Conservation (phyloP, 2,113 vertebrate species). For the Apistogramma diplotaenia region DNA sequence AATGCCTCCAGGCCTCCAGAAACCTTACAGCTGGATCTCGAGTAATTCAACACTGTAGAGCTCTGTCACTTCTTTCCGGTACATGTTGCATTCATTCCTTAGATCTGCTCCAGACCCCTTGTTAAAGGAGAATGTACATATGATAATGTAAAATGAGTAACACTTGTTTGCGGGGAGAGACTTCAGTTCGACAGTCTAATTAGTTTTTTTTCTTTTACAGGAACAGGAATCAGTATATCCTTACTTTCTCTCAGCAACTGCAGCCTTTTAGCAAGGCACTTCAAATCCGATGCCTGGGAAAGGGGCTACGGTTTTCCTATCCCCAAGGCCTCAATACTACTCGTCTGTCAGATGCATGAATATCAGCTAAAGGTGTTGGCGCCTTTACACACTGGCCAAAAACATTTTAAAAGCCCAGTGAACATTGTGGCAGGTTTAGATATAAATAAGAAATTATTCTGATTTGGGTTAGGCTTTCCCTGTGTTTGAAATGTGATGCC, state of each 20-base stretch:
- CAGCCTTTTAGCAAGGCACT: neutral
- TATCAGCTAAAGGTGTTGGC: too few species aligned
- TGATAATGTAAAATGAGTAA: slow-evolving; percentile 41
- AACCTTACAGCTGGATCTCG: slow-evolving; percentile 56
- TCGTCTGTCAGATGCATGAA: neutral
- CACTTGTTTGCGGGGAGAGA: slow-evolving; percentile 24
- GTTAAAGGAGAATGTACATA: slow-evolving; percentile 21
- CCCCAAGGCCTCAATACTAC: neutral
- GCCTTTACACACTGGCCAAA: neutral
- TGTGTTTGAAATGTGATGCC: fast-evolving
- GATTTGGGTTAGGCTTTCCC: neutral
- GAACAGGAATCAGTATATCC: neutral
- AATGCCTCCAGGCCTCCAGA: slow-evolving; percentile 49
- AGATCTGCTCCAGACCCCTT: slow-evolving; percentile 25
- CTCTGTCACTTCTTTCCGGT: slow-evolving; percentile 49
- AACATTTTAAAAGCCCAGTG: neutral
- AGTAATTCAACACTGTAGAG: slow-evolving; percentile 52
- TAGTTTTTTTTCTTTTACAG: neutral
- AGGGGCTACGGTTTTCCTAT: neutral
- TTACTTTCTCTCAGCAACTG: neutral
- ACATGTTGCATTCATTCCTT: slow-evolving; percentile 42
- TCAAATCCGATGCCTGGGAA: neutral
- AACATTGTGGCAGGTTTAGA: neutral
- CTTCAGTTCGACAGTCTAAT: slow-evolving; percentile 5
- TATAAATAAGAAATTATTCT: too few species aligned